phyloP scores from a whole-genome alignment of 2,113 vertebrate species.

The Synchiropus splendidus region DNA sequence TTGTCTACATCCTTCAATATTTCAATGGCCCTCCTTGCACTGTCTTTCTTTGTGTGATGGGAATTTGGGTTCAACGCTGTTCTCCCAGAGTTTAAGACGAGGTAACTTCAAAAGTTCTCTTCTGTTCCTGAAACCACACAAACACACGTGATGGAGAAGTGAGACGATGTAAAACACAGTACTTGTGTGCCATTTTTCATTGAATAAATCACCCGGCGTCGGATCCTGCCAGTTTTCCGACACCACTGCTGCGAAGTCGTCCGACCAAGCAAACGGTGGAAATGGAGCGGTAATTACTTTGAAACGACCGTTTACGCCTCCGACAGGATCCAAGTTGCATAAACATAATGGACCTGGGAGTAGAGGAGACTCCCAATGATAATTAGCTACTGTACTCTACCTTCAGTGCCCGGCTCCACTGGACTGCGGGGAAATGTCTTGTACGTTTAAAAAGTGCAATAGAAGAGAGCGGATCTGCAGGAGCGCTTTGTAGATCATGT shows the following conservation, averaged over 20 bases:
- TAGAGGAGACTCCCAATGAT: conserved; percentile 8
- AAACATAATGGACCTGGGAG: conserved; percentile 11
- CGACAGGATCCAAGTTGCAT: conserved; percentile 8
- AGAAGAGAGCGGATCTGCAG: no score
- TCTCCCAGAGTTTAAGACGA: no score
- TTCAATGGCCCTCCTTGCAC: no score
- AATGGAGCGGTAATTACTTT: conserved; percentile 20
- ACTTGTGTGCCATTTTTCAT: conserved; percentile 1
- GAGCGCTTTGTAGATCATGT: no score
- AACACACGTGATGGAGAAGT: not conserved
- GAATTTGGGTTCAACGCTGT: no score
- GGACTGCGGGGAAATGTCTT: no score
- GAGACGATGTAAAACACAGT: not conserved
- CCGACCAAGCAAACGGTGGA: conserved; percentile 5
- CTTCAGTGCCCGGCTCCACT: conserved; percentile 1
- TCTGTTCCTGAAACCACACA: no score
- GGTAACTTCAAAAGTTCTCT: no score
- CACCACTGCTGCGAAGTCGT: conserved; percentile 4
- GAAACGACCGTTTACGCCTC: conserved; percentile 14
- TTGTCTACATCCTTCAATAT: no score
- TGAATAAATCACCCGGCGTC: not conserved
- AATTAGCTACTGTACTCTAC: conserved; percentile 11
- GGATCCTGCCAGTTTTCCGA: conserved; percentile 1
- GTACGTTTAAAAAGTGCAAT: no score
- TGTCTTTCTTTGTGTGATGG: no score